phyloP scores from a whole-genome alignment of 2,888 invertebrate genomes.

The Orthosia incerta region DNA sequence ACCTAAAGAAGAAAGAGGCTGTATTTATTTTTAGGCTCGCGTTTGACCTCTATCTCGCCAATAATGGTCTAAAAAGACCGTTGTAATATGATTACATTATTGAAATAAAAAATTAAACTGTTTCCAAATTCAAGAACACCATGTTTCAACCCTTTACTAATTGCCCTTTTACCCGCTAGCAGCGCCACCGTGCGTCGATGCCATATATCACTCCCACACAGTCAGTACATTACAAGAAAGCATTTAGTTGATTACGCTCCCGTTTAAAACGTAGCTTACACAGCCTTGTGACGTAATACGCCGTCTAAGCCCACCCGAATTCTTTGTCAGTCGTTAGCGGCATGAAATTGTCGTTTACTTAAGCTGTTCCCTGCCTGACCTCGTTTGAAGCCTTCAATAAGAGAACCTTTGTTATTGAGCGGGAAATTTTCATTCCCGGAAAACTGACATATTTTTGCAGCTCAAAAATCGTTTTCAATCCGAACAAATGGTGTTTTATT shows the following conservation, averaged over 20 bases:
- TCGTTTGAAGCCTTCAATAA: slow-evolving; percentile 56
- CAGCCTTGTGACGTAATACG: slow-evolving; percentile 49
- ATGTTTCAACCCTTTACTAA: not conserved
- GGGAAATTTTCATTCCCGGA: slow-evolving; percentile 20
- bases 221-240: slow-evolving; percentile 26
- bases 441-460: slow-evolving; percentile 40
- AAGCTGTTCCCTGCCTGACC: slow-evolving; percentile 60
- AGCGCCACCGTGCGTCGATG: not conserved
- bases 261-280: slow-evolving; percentile 55
- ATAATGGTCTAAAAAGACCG: too few relatives aligned
- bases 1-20: too few relatives aligned
- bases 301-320: slow-evolving; percentile 56
- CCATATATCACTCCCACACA: slow-evolving; percentile 6
- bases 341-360: slow-evolving; percentile 65
- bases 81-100: too few relatives aligned
- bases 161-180: not conserved
- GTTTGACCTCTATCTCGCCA: too few relatives aligned
- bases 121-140: too few relatives aligned
- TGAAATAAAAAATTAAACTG: too few relatives aligned
- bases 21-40: too few relatives aligned
- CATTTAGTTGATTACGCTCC: slow-evolving; percentile 59
- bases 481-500: slow-evolving; percentile 59
- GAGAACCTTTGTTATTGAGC: slow-evolving; percentile 51
- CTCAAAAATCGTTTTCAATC: slow-evolving; percentile 46
- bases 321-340: slow-evolving; percentile 64